Evolutionary conservation across 2,113 vertebrate genomes (phyloP).

Genomic region (Petrocephalus zakoni): DNA sequence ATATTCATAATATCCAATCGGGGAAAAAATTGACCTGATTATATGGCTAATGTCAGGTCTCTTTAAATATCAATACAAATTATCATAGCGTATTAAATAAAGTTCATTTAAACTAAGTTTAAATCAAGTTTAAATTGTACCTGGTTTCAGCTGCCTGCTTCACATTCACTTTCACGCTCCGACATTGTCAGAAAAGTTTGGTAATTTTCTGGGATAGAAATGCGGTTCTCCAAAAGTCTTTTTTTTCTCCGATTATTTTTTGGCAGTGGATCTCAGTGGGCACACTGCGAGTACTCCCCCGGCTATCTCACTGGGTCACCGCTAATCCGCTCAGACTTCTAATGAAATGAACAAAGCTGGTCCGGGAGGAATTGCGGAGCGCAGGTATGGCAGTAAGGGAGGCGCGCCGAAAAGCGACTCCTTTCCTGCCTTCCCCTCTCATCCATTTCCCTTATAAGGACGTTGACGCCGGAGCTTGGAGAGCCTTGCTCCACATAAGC

Average conservation of each 20-base stretch:
- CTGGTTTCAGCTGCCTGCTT: not conserved
- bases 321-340: slow-evolving; percentile 6
- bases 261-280: not conserved
- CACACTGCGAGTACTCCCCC: not conserved
- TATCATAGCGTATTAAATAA: not conserved
- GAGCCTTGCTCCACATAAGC: not conserved
- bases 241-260: not conserved
- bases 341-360: slow-evolving; percentile 9
- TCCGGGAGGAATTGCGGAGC: not conserved
- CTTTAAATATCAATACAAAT: not conserved
- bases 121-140: no score
- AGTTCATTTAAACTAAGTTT: not conserved
- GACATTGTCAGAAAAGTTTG: not conserved
- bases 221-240: not conserved
- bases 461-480: not conserved
- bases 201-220: not conserved
- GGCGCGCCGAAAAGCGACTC: slow-evolving; percentile 15
- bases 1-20: not conserved
- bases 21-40: not conserved
- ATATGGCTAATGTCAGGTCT: not conserved
- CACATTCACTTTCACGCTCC: not conserved
- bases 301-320: not conserved
- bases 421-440: slow-evolving; percentile 7
- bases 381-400: slow-evolving; percentile 17
- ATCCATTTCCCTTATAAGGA: slow-evolving; percentile 21